A percentile compares a stretch with the other conserved stretches of the same genome.
These are phyloP conservation scores for Phrynocephalus guinanensis DNA, from an alignment of 2,797 vertebrate genomes.

Conservation along the genomic window DNA sequence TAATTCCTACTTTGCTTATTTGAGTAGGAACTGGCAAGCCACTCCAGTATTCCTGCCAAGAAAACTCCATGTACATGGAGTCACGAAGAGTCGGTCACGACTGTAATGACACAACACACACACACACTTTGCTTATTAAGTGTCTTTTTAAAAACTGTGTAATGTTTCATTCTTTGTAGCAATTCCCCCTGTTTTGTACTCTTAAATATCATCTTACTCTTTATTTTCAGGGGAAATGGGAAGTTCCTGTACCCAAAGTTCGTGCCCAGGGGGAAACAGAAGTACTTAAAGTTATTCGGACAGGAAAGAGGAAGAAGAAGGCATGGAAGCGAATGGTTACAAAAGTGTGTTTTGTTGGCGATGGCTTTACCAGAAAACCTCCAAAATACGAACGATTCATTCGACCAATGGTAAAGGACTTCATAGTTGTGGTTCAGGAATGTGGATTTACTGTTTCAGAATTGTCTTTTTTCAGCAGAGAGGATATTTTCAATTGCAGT, in stretches of 20 bases:
- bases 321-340: conserved; percentile 99
- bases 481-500: not conserved
- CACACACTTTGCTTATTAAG: not conserved
- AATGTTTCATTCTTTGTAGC: not conserved
- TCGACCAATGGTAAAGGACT: conserved; percentile 91
- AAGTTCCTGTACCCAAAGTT: conserved; percentile 97
- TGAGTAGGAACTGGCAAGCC: no score
- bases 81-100: no score
- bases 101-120: no score
- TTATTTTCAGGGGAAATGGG: conserved; percentile 93
- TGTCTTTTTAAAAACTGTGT: not conserved
- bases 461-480: not conserved
- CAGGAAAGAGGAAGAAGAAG: conserved; percentile 97
- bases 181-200: not conserved
- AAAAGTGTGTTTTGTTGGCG: conserved; percentile 97
- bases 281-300: conserved; percentile 94
- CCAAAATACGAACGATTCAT: conserved; percentile 98
- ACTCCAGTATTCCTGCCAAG: no score
- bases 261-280: conserved; percentile 97
- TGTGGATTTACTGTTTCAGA: not conserved
- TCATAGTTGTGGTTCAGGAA: not conserved
- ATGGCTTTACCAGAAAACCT: conserved; percentile 96
- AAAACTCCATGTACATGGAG: no score
- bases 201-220: not conserved
- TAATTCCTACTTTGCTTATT: not conserved